phyloP scores from a whole-genome alignment of 1,140 invertebrate genomes.

The Aethina tumida region DNA sequence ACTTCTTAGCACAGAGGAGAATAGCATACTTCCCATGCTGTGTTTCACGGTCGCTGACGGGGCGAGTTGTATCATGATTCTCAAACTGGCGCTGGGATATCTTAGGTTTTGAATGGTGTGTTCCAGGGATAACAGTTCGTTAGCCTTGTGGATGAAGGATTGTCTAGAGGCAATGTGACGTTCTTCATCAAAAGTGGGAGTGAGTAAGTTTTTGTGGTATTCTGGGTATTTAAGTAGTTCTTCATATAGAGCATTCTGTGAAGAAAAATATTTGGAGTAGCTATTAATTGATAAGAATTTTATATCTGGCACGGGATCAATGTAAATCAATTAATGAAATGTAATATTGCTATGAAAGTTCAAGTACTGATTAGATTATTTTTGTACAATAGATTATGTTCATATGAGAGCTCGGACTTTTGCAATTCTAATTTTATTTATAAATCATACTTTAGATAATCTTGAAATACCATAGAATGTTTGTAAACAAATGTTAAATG shows the following conservation, averaged over 20 bases:
- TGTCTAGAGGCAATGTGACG: slow-evolving; percentile 49
- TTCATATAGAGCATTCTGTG: slow-evolving; percentile 20
- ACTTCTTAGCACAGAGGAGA: slow-evolving; percentile 53
- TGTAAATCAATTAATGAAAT: too few species aligned
- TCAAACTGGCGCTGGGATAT: slow-evolving; percentile 6
- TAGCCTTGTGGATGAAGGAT: slow-evolving; percentile 51
- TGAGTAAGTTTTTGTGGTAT: slow-evolving; percentile 1
- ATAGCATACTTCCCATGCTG: slow-evolving; percentile 36
- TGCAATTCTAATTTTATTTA: too few species aligned
- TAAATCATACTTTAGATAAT: too few species aligned
- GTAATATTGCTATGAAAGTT: too few species aligned
- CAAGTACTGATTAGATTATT: too few species aligned
- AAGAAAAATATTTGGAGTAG: slow-evolving; percentile 8
- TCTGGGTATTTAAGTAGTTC: slow-evolving; percentile 17
- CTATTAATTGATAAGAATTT: too few species aligned
- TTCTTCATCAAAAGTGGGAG: slow-evolving; percentile 45
- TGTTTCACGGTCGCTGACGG: slow-evolving; percentile 20
- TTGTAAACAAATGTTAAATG: too few species aligned
- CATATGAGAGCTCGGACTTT: too few species aligned
- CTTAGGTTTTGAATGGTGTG: slow-evolving; percentile 36
- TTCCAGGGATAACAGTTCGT: slow-evolving; percentile 50
- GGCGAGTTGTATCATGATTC: slow-evolving; percentile 13
- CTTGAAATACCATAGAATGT: too few species aligned
- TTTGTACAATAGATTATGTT: too few species aligned
- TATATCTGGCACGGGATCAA: too few species aligned